A percentile compares a stretch with the other conserved stretches of the same genome.
Conservation (phyloP, 1,140 invertebrate species). For the Trichoplusia ni region DNA sequence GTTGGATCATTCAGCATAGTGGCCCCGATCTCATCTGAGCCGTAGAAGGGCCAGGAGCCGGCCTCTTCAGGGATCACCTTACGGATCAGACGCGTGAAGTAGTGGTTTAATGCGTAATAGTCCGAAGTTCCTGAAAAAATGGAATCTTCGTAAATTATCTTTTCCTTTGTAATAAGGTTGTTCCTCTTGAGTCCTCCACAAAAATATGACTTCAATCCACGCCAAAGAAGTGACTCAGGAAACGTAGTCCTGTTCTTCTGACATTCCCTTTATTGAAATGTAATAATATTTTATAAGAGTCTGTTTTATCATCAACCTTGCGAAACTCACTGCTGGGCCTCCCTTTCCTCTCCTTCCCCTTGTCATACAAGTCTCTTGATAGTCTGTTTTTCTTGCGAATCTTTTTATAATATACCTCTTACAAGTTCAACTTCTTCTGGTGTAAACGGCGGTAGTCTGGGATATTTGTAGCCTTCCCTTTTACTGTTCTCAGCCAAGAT, state of each 20-base stretch:
- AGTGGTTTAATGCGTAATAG: conserved; percentile 41
- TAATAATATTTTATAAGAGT: no score
- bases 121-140: conserved; percentile 36
- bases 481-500: background rate
- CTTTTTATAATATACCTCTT: conserved; percentile 31
- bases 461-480: background rate
- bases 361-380: no score
- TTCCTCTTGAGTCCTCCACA: no score
- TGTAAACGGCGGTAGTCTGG: conserved; percentile 29
- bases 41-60: conserved; percentile 22
- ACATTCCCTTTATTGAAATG: no score
- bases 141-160: no score
- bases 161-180: no score
- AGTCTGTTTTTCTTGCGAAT: background rate
- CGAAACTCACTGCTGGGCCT: no score
- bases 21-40: conserved; percentile 9
- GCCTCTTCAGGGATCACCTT: conserved; percentile 15
- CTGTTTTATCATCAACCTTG: no score
- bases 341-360: no score
- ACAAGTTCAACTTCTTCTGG: conserved; percentile 25
- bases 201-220: no score
- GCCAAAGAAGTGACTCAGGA: no score
- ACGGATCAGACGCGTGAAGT: conserved; percentile 28
- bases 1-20: background rate
- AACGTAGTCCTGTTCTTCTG: background rate